These are phyloP conservation scores for Glomeris maerens DNA, from an alignment of 1,140 invertebrate species.

Conservation along the genomic window DNA sequence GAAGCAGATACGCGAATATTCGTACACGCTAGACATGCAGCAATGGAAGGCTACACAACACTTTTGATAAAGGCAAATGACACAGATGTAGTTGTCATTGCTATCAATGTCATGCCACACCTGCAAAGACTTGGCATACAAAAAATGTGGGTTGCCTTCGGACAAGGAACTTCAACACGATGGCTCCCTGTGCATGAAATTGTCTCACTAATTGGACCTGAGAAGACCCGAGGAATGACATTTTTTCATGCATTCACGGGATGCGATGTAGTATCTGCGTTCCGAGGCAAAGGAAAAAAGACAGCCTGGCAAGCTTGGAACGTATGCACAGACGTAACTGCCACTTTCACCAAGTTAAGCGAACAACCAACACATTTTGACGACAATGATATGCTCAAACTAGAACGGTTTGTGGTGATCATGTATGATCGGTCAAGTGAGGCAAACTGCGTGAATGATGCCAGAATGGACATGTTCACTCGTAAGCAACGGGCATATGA, in stretches of 20 bases:
- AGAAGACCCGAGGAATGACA: conserved; percentile 15
- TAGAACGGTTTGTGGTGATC: conserved; percentile 16
- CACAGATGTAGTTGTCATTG: conserved; percentile 18
- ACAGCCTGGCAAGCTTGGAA: too few relatives aligned
- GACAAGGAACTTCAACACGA: conserved; percentile 14
- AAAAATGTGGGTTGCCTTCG: conserved; percentile 20
- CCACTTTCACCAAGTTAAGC: conserved; percentile 10
- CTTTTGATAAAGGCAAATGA: conserved; percentile 18
- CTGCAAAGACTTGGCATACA: conserved; percentile 14
- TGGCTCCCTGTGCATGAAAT: conserved; percentile 20
- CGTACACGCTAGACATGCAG: conserved; percentile 12
- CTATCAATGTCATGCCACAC: conserved; percentile 11
- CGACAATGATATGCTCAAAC: conserved; percentile 5
- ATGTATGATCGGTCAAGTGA: conserved; percentile 12
- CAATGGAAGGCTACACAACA: conserved; percentile 6
- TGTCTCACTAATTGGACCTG: conserved; percentile 4
- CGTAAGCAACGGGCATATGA: too few relatives aligned
- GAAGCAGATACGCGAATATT: conserved; percentile 16
- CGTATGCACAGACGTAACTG: conserved; percentile 12
- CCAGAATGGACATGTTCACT: too few relatives aligned
- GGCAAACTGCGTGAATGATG: too few relatives aligned
- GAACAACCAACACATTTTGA: conserved; percentile 5
- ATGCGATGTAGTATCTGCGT: conserved; percentile 17
- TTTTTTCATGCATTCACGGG: conserved; percentile 17
- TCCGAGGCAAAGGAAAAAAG: conserved; percentile 15